Evolutionary conservation across 2,888 invertebrate genomes (phyloP).

Genomic region (Sinotaia quadrata): DNA sequence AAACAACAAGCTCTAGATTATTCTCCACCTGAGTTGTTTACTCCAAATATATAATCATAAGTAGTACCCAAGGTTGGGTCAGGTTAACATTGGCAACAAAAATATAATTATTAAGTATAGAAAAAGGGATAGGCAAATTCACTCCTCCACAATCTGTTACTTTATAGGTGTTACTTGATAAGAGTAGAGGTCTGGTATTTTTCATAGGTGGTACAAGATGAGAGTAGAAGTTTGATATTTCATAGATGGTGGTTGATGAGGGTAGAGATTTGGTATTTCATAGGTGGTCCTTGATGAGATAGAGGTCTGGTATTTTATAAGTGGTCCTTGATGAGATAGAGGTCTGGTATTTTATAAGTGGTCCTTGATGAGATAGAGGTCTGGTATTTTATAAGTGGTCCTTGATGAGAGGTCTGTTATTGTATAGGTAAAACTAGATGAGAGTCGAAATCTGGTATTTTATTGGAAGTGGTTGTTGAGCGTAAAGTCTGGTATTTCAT

Average conservation of each 20-base stretch:
- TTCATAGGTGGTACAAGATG: neutral
- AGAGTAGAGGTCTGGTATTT: neutral
- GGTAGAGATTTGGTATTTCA: neutral
- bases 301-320: neutral
- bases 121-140: no score
- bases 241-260: neutral
- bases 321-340: neutral
- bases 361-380: neutral
- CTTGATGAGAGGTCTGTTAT: neutral
- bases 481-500: neutral
- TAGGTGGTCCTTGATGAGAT: neutral
- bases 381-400: neutral
- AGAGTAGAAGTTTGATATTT: neutral
- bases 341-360: neutral
- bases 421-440: neutral
- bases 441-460: no score
- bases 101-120: no score
- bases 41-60: no score
- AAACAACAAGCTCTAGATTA: no score
- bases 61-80: no score
- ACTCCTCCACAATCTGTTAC: no score
- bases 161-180: neutral
- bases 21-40: no score
- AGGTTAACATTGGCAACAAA: no score
- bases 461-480: no score